Evolutionary conservation across 1,140 invertebrate species (phyloP).

Genomic region (Diprion similis): DNA sequence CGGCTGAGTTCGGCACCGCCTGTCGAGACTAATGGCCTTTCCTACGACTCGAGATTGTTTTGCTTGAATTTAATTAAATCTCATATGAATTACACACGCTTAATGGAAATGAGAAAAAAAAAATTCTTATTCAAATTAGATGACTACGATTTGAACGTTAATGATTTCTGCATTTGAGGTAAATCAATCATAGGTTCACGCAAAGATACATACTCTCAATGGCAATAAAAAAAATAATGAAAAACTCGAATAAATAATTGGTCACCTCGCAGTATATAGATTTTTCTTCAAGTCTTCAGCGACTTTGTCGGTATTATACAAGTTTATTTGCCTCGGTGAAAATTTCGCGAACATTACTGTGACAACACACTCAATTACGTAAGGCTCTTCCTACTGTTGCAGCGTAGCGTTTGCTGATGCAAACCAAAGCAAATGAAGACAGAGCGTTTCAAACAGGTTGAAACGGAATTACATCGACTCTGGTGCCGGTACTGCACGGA

Average conservation of each 20-base stretch:
- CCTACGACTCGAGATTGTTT: not conserved
- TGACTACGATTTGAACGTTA: not conserved
- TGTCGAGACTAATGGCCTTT: not conserved
- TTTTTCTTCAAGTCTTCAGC: too few species aligned
- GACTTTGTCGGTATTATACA: too few species aligned
- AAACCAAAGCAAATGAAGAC: not conserved
- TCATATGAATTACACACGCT: not conserved
- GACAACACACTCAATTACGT: slow-evolving; percentile 8
- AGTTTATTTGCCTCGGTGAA: not conserved
- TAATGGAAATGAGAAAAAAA: not conserved
- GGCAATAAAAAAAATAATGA: too few species aligned
- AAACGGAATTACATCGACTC: not conserved
- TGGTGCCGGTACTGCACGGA: not conserved
- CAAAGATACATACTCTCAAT: too few species aligned
- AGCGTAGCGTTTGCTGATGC: not conserved
- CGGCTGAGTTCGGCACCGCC: not conserved
- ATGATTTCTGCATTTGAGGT: not conserved
- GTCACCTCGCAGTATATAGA: too few species aligned
- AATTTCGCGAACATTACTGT: not conserved
- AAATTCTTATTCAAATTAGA: not conserved
- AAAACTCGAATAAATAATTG: too few species aligned
- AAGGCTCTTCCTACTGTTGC: not conserved
- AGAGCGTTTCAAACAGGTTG: not conserved
- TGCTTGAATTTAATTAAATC: slow-evolving; percentile 5
- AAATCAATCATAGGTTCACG: too few species aligned